Conservation (phyloP, 1,140 invertebrate genomes). For the Centruroides sculpturatus region DNA sequence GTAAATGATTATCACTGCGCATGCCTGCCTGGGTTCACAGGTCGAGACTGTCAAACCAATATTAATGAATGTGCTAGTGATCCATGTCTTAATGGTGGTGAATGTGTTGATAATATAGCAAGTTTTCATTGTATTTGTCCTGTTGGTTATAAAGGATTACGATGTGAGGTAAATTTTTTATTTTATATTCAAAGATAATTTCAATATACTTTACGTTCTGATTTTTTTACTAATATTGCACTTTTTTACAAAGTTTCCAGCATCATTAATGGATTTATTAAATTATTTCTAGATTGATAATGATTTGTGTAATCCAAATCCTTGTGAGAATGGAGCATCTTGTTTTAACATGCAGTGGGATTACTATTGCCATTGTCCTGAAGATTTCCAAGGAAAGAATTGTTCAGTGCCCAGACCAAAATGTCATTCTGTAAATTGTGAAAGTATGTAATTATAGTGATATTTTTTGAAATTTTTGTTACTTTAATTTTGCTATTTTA, state of each 20-base stretch:
- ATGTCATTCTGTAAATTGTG: constrained; percentile 11
- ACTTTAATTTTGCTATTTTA: no score
- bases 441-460: constrained; percentile 2
- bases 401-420: constrained; percentile 44
- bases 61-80: constrained; percentile 86
- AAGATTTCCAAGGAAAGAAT: constrained; percentile 70
- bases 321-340: constrained; percentile 82
- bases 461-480: no score
- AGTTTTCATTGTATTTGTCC: constrained; percentile 86
- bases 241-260: no score
- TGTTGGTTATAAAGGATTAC: constrained; percentile 56
- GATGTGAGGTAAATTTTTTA: constrained; percentile 48
- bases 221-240: no score
- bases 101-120: constrained; percentile 70
- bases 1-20: constrained; percentile 43
- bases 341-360: constrained; percentile 77
- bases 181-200: no score
- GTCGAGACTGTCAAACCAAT: constrained; percentile 35
- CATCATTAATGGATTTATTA: no score
- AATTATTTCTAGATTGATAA: constrained; percentile 69
- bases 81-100: constrained; percentile 73
- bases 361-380: constrained; percentile 71
- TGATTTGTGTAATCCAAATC: constrained; percentile 54
- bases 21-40: constrained; percentile 60
- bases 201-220: no score